Conservation (phyloP, 2,797 vertebrate genomes). For the Orientallactaga sibirica region DNA sequence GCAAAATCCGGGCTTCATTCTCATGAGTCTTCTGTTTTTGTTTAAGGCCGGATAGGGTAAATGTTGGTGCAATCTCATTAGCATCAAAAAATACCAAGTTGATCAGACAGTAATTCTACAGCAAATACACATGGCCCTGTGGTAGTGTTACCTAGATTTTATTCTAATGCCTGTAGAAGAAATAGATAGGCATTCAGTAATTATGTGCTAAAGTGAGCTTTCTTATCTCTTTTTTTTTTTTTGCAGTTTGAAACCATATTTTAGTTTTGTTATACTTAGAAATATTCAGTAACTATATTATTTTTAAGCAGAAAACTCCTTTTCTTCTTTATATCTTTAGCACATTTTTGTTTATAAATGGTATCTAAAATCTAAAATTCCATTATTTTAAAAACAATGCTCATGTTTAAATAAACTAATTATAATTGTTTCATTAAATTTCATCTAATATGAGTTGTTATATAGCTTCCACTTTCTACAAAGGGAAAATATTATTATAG, state of each 20-base stretch:
- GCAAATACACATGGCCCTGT: conserved; percentile 84
- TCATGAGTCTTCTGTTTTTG: conserved; percentile 84
- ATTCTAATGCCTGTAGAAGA: conserved; percentile 72
- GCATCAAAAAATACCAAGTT: conserved; percentile 86
- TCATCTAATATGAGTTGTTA: background rate
- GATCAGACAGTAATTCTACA: conserved; percentile 84
- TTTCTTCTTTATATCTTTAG: too few species aligned
- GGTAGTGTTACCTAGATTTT: conserved; percentile 82
- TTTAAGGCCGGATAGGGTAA: conserved; percentile 87
- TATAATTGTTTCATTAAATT: background rate
- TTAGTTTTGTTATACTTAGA: too few species aligned
- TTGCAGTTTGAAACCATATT: too few species aligned
- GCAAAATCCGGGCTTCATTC: conserved; percentile 86
- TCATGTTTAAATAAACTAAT: conserved; percentile 39
- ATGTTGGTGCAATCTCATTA: conserved; percentile 88
- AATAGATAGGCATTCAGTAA: conserved; percentile 53
- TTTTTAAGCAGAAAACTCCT: too few species aligned
- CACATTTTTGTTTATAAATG: too few species aligned
- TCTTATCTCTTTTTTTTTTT: background rate
- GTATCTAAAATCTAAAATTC: background rate
- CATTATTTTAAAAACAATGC: conserved; percentile 38
- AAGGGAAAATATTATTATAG: background rate
- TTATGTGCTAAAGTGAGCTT: conserved; percentile 7
- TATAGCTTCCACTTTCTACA: background rate
- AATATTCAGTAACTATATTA: too few species aligned